A percentile compares a stretch with the other conserved stretches of the same genome.
Evolutionary conservation across 2,113 vertebrate genomes (phyloP).

Genomic region (Corythaixoides concolor): DNA sequence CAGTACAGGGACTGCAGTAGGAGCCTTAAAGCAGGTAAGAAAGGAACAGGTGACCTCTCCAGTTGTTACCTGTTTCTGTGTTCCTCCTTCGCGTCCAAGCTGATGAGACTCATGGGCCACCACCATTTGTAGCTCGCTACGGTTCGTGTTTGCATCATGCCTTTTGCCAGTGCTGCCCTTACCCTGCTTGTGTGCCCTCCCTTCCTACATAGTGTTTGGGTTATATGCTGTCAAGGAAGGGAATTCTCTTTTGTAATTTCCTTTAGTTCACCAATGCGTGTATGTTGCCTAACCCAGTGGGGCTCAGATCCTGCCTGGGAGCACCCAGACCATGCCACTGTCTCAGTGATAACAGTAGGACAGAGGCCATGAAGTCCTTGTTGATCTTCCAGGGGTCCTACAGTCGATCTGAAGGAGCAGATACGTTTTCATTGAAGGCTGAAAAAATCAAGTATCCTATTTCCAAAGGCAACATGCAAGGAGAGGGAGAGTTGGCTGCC

Average conservation of each 20-base stretch:
- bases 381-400: background rate
- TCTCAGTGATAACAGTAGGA: background rate
- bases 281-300: background rate
- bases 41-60: background rate
- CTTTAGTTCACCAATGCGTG: background rate
- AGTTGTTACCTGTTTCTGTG: background rate
- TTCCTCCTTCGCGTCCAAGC: background rate
- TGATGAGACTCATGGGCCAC: background rate
- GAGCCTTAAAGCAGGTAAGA: constrained; percentile 19
- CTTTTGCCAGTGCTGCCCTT: background rate
- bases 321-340: background rate
- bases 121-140: background rate
- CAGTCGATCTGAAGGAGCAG: background rate
- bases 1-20: background rate
- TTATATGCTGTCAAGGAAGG: background rate
- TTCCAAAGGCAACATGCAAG: background rate
- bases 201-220: background rate
- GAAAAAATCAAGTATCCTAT: background rate
- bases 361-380: background rate
- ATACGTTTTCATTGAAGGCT: background rate
- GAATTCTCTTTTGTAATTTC: background rate
- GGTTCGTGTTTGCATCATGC: background rate
- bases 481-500: background rate
- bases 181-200: background rate
- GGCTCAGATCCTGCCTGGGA: background rate